phyloP scores from a whole-genome alignment of 2,797 vertebrate genomes.

The Notamacropus eugenii region DNA sequence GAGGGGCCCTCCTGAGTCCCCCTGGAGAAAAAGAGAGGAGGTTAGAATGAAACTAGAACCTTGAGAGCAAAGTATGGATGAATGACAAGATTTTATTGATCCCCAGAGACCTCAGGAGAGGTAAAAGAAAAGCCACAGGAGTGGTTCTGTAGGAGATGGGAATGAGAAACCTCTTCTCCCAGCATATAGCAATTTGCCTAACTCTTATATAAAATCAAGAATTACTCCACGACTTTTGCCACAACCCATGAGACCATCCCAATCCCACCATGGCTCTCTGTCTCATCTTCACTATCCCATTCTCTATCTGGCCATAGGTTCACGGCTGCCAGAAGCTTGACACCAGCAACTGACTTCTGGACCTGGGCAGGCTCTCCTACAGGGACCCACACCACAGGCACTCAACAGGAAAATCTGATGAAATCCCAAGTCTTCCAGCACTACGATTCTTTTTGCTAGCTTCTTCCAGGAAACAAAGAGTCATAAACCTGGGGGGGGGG shows the following conservation, averaged over 20 bases:
- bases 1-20: slow-evolving; percentile 66
- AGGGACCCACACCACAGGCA: neutral
- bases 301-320: neutral
- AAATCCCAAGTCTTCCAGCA: neutral
- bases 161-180: neutral
- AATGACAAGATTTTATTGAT: neutral
- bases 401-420: neutral
- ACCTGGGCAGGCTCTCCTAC: neutral
- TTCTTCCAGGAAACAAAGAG: neutral
- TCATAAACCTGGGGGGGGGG: neutral
- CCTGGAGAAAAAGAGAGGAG: slow-evolving; percentile 60
- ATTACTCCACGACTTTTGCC: neutral
- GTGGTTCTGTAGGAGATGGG: neutral
- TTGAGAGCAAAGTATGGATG: neutral
- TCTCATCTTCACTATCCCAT: neutral
- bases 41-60: neutral
- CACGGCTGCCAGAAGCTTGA: neutral
- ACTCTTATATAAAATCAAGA: neutral
- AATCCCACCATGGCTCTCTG: neutral
- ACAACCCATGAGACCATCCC: neutral
- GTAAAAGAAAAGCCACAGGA: neutral
- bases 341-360: neutral
- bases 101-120: neutral
- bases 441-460: neutral
- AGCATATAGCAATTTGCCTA: neutral